Base-by-base conservation (phyloP, 1,140 invertebrate genomes). In the Pseudobourletiella spinata region DNA sequence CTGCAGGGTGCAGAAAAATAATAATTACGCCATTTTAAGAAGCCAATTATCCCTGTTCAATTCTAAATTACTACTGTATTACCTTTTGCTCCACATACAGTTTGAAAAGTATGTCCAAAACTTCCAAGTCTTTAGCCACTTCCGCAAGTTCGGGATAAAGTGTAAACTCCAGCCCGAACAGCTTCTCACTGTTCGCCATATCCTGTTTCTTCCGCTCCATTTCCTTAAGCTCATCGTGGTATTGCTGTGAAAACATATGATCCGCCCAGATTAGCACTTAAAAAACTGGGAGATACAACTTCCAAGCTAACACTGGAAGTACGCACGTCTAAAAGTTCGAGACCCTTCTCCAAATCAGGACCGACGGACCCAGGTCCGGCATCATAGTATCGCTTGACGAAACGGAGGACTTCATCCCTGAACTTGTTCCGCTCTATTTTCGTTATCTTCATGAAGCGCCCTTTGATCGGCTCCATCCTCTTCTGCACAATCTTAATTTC, bases 91-190 rank as follows among this genome's bases (percentile, higher is more conserved):
- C 77, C 70, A 84, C 82, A 70, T 91, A 94, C 14, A 95, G 76
- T 65, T 84, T 81, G 72, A 86, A 95, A 22, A 94, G 74, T 65
- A 80, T 68, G 63, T 87, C 80, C 78, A 93, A 80, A 4, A 80
- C 80, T 26, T 84, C 80, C 73, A 84, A 89, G 64, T 93, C 85
- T 11, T 79, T 77, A 71, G 86, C 85, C 0, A 86, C 78, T 50
- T 83, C 78, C 3, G 83, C 73, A 71, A 90, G 87, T 46, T 83
- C 80, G 0, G 86, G 83, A 71, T 91, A 95, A 74, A 91, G 84
- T 0, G 86, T 83, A 26, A 90, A 80, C 8, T 85, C 81, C 64
- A 91, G 82, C 69, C 91, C 88, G 76, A 95, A 95, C 1, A 94
- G 76, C 66, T 86, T 82, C 76, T 94, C 90, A 0, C 88, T 88